Percentiles rank a stretch among this genome's conserved stretches.
These are phyloP conservation scores for Psittacus erithacus DNA, from an alignment of 2,113 vertebrate genomes.

Conservation along the genomic window DNA sequence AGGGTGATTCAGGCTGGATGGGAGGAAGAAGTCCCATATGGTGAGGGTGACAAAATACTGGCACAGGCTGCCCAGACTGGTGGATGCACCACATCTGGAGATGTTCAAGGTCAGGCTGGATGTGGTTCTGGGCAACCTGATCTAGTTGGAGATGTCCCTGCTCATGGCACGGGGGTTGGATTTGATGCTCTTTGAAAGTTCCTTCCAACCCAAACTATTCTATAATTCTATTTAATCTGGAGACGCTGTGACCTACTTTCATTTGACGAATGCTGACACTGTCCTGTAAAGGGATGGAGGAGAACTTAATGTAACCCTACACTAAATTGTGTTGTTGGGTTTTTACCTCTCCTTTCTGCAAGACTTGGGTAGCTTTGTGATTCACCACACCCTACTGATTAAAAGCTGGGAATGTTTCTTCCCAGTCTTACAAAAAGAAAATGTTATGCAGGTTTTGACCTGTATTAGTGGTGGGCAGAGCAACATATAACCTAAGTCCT, in stretches of 20 bases:
- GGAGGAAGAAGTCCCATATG: not conserved
- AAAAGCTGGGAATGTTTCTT: not conserved
- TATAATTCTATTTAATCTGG: not conserved
- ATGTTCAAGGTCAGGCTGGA: not conserved
- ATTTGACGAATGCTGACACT: not conserved
- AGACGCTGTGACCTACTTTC: not conserved
- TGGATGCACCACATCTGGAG: not conserved
- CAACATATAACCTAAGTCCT: not conserved
- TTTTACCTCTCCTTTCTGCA: not conserved
- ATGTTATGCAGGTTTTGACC: not conserved
- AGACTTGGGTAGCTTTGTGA: not conserved
- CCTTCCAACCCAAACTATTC: not conserved
- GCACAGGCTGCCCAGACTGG: not conserved
- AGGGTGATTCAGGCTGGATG: not conserved
- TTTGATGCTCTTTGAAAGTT: not conserved
- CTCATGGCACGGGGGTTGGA: not conserved
- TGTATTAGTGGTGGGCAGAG: not conserved
- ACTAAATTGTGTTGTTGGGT: not conserved
- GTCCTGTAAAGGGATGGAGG: not conserved
- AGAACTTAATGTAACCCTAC: constrained; percentile 5
- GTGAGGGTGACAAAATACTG: not conserved
- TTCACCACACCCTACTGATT: not conserved
- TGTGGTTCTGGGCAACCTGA: not conserved
- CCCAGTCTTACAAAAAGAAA: not conserved
- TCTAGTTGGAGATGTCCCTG: not conserved